A percentile compares a stretch with the other conserved stretches of the same genome.
These are phyloP conservation scores for Lethocerus indicus DNA, from an alignment of 1,140 invertebrate species.

Conservation along the genomic window DNA sequence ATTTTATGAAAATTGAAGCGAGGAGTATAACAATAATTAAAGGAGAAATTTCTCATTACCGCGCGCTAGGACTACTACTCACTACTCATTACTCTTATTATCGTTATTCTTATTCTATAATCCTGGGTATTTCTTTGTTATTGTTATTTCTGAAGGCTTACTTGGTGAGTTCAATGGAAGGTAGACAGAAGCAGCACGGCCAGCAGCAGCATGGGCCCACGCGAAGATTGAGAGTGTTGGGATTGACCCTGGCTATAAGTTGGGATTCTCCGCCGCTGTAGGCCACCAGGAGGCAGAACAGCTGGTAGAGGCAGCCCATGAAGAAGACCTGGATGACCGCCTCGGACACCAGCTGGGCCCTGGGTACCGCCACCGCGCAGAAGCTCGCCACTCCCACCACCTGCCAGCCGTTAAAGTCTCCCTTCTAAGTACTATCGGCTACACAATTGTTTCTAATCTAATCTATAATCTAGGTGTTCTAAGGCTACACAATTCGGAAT, in stretches of 20 bases:
- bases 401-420: slow-evolving; percentile 22
- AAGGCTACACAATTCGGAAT: background rate
- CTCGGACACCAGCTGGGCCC: slow-evolving; percentile 38
- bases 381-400: slow-evolving; percentile 34
- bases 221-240: slow-evolving; percentile 29
- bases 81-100: too few species aligned
- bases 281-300: slow-evolving; percentile 36
- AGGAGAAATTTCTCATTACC: too few species aligned
- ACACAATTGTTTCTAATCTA: background rate
- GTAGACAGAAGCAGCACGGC: slow-evolving; percentile 37
- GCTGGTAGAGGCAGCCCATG: slow-evolving; percentile 40
- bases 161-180: slow-evolving; percentile 32
- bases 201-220: slow-evolving; percentile 42
- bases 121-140: too few species aligned
- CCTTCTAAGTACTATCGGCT: background rate
- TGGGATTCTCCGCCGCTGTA: slow-evolving; percentile 39
- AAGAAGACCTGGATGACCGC: slow-evolving; percentile 39
- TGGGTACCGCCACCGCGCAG: slow-evolving; percentile 35
- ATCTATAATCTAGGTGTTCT: background rate
- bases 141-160: slow-evolving; percentile 24
- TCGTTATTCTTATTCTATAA: too few species aligned
- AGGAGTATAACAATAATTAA: too few species aligned
- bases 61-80: too few species aligned
- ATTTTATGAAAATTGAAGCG: too few species aligned
- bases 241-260: slow-evolving; percentile 31